Conservation (phyloP, 2,888 invertebrate genomes). For the Hyppa rectilinea region DNA sequence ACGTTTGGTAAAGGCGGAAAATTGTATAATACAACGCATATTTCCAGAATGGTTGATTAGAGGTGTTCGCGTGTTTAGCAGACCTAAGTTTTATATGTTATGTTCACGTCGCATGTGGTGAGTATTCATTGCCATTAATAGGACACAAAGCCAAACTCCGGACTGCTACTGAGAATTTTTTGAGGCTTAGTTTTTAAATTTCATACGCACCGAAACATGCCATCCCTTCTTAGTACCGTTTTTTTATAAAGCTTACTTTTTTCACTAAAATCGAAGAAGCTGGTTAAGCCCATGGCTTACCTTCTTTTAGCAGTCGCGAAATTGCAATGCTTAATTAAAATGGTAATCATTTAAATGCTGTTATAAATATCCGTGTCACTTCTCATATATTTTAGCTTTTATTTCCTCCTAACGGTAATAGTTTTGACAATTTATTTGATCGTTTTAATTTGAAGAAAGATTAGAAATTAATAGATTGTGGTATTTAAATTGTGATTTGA, state of each 20-base stretch:
- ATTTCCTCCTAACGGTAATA: conserved; percentile 36
- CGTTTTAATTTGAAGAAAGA: conserved; percentile 41
- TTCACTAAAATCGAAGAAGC: background rate
- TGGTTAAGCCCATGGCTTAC: background rate
- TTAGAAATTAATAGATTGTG: conserved; percentile 35
- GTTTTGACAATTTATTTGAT: conserved; percentile 40
- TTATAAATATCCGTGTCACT: conserved; percentile 28
- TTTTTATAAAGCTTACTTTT: background rate
- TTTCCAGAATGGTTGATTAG: background rate
- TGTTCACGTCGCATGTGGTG: background rate
- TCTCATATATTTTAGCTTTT: conserved; percentile 17
- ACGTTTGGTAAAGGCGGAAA: conserved; percentile 8
- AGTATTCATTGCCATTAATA: no score
- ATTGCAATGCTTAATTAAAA: conserved; percentile 36
- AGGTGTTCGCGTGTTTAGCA: background rate
- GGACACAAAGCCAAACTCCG: background rate
- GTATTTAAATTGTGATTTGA: conserved; percentile 10
- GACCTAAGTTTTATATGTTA: background rate
- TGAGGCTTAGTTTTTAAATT: background rate
- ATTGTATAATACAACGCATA: background rate
- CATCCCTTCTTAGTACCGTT: background rate
- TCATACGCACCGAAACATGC: no score
- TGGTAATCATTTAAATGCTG: conserved; percentile 17
- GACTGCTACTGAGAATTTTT: no score
- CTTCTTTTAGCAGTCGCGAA: conserved; percentile 11